Evolutionary conservation across 2,888 invertebrate species (phyloP).

Genomic region (Pelosia muscerda): DNA sequence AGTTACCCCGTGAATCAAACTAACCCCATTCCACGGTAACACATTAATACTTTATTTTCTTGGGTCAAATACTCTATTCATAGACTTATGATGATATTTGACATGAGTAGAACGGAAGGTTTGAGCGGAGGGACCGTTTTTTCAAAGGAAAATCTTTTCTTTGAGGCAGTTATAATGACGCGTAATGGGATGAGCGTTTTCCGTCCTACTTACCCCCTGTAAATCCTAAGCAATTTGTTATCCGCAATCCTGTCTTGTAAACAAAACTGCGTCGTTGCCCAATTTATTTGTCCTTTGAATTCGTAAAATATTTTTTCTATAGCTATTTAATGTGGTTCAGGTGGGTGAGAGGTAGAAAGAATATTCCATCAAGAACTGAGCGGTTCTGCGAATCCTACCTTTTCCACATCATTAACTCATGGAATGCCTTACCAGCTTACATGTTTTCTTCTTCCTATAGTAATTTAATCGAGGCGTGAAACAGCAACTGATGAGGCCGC

Average conservation of each 20-base stretch:
- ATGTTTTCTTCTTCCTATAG: too few species aligned
- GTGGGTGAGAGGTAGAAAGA: too few species aligned
- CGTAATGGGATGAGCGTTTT: slow-evolving; percentile 5
- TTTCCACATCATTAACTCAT: too few species aligned
- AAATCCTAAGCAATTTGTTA: not conserved
- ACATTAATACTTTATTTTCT: not conserved
- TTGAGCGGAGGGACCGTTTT: not conserved
- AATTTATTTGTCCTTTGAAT: not conserved
- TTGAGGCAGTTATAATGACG: slow-evolving; percentile 10
- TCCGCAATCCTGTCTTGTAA: not conserved
- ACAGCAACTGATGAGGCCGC: too few species aligned
- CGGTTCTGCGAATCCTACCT: too few species aligned
- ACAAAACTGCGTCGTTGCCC: not conserved
- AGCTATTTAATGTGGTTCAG: too few species aligned
- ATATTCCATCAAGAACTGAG: too few species aligned
- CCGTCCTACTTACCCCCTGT: slow-evolving; percentile 1
- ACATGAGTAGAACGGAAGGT: not conserved
- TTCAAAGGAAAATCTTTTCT: slow-evolving; percentile 7
- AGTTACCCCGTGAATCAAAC: too few species aligned
- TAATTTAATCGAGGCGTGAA: too few species aligned
- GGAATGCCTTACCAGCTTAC: too few species aligned
- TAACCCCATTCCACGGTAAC: too few species aligned
- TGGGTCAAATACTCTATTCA: not conserved
- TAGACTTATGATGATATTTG: not conserved
- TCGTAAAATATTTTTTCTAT: too few species aligned